Base-by-base conservation (phyloP, 2,113 vertebrate genomes). In the Himantopus leucocephalus region DNA sequence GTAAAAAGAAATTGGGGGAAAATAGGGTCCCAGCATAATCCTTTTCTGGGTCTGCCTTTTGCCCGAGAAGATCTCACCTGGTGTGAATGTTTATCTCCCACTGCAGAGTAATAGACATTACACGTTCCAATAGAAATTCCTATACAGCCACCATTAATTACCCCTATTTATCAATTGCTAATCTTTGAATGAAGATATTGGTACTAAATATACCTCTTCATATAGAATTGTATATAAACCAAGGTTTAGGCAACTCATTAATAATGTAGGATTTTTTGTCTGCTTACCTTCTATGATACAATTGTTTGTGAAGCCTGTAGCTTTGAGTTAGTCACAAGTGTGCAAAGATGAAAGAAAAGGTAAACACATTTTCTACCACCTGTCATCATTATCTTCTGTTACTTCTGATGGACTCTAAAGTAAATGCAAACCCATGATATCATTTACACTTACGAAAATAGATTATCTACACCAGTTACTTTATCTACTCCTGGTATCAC, bases 341-440 rank as follows among this genome's bases (percentile, higher is more conserved):
- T 24, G 94, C 24, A 91, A 95, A 97, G 93, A 97, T 96, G 84
- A 97, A 96, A 97, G 74, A 81, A 96, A 96, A 97, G 83, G 81
- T 97, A 96, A 97, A 90, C 60, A 96, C 27, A 0, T 95, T 97
- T 94, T 96, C 84, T 67, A 80, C 37, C 70, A 94, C 95, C 87
- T 97, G 87, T 96, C 94, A 97, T 93, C 90, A 94, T 97, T 93
- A 85, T 97, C 90, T 98, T 94, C 70, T 89, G 12, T 97, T 96
- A 92, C 67, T 96, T 96, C 86, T 96, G 91, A 95, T 97, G 93
- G 89, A 92, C 53, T 97, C 84, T 95, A 92, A 97, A 97, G 82
- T 88, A 97, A 97, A 96, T 94, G 87, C 76, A 97, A 98, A 94
- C 86, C 96, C 41, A 96, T 96, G 55, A 93, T 83, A 96, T 90